Evolutionary conservation across 2,113 vertebrate genomes (phyloP).

Genomic region (Ariopsis seemanni): DNA sequence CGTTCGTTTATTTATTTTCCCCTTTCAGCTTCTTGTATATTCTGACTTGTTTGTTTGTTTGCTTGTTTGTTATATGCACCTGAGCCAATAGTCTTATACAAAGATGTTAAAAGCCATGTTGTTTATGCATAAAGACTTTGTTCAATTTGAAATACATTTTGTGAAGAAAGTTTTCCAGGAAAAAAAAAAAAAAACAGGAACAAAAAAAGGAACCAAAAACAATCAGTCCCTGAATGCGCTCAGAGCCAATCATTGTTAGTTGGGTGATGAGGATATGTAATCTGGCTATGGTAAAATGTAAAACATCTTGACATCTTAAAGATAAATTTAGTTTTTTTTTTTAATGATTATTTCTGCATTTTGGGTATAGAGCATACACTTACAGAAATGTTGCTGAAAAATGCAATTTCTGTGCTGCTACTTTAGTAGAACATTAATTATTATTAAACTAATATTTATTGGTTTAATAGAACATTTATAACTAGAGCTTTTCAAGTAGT

Average conservation of each 20-base stretch:
- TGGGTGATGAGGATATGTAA: not conserved
- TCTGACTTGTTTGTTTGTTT: no score
- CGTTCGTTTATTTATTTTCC: no score
- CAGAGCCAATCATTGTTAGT: not conserved
- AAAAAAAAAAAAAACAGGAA: not conserved
- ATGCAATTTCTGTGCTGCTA: not conserved
- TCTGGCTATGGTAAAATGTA: not conserved
- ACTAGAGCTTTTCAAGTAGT: not conserved
- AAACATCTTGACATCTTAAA: not conserved
- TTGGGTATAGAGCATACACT: not conserved
- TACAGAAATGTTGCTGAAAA: not conserved
- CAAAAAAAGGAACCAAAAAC: not conserved
- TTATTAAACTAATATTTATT: no score
- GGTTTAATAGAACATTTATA: no score
- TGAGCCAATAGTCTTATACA: no score
- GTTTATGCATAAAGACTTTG: no score
- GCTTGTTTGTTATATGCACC: no score
- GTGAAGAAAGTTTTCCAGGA: not conserved
- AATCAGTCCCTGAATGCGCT: not conserved
- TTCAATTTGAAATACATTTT: no score
- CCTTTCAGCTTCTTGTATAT: no score
- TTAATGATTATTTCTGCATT: not conserved
- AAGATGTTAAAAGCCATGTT: no score
- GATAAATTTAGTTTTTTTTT: not conserved
- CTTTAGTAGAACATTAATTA: not conserved